phyloP scores from a whole-genome alignment of 92 coral and sea anemone species.

The Micromussa lordhowensis region DNA sequence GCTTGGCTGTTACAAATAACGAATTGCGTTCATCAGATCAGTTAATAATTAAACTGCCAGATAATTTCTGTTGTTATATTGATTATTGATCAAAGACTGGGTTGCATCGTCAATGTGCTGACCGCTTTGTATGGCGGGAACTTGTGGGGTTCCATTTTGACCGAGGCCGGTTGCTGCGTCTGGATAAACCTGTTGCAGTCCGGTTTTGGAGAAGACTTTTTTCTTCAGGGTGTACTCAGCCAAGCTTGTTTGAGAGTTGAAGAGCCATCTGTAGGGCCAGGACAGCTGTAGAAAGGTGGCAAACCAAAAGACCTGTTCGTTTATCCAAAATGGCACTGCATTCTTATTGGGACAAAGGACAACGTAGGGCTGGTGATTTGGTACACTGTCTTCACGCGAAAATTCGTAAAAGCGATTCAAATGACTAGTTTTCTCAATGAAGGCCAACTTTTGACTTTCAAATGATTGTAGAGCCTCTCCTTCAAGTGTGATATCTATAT shows the following conservation, averaged over 20 bases:
- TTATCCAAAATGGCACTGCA: constrained; percentile 61
- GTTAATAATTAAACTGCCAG: constrained; percentile 29
- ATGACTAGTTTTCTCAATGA: constrained; percentile 36
- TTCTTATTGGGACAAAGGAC: constrained; percentile 40
- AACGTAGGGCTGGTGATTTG: constrained; percentile 41
- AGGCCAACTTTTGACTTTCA: constrained; percentile 40
- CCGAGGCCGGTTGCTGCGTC: not conserved
- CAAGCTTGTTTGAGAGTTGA: constrained; percentile 35
- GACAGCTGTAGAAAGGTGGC: constrained; percentile 62
- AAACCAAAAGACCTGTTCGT: constrained; percentile 59
- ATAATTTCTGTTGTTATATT: constrained; percentile 28
- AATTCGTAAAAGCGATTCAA: constrained; percentile 23
- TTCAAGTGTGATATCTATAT: constrained; percentile 49
- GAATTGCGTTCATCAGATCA: not conserved
- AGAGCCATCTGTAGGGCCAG: constrained; percentile 62
- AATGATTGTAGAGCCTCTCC: constrained; percentile 33
- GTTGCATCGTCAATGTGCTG: not conserved
- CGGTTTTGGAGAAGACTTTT: constrained; percentile 43
- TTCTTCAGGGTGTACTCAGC: constrained; percentile 41
- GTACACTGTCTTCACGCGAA: constrained; percentile 48
- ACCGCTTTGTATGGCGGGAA: not conserved
- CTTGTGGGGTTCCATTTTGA: constrained; percentile 27
- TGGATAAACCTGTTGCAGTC: constrained; percentile 20
- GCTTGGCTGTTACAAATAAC: too few species aligned
- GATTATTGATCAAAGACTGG: constrained; percentile 18